Evolutionary conservation across 2,113 vertebrate species (phyloP), one percentile per base, ranked within the genome.

Genomic region (Dromaius novaehollandiae): DNA sequence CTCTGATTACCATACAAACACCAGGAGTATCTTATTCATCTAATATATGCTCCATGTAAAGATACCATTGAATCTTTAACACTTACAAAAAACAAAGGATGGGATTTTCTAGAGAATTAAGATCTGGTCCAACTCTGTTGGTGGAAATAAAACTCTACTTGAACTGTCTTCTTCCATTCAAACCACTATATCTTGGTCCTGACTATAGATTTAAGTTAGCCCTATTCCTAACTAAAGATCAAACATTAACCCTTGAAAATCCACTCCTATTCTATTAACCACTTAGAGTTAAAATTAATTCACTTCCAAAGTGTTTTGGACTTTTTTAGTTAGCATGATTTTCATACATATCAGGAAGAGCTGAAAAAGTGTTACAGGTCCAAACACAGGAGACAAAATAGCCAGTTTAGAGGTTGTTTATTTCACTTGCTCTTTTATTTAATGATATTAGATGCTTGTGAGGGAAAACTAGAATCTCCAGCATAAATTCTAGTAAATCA

Each of bases 21-120:
- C 61, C 78, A 92, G 46, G 76, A 93, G 73, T 64, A 30, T 87
- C 86, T 92, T 93, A 56, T 44, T 89, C 77, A 85, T 38, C 60
- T 75, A 51, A 71, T 89, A 91, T 46, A 75, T 84, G 48, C 20
- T 78, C 28, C 14, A 32, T 51, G 73, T n/a, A 69, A 77, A 84
- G n/a, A 64, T 78, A 4, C 28, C 7, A 75, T 9, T 34, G 84
- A 58, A 19, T 26, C 56, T 95, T 75, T 70, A 86, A 79, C 63
- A 42, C 13, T 75, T 78, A 28, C 51, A 22, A 55, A 81, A 82
- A 44, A 16, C 25, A 78, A 87, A 87, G 9, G 4, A 7, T 89
- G 18, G 26, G 17, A 55, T 89, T 89, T 90, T 73, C 75, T 68
- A 34, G 38, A 75, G 28, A 60, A n/a, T 42, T 48, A 70, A 13